Evolutionary conservation across 2,113 vertebrate genomes (phyloP).

Genomic region (Rhinogobius similis): DNA sequence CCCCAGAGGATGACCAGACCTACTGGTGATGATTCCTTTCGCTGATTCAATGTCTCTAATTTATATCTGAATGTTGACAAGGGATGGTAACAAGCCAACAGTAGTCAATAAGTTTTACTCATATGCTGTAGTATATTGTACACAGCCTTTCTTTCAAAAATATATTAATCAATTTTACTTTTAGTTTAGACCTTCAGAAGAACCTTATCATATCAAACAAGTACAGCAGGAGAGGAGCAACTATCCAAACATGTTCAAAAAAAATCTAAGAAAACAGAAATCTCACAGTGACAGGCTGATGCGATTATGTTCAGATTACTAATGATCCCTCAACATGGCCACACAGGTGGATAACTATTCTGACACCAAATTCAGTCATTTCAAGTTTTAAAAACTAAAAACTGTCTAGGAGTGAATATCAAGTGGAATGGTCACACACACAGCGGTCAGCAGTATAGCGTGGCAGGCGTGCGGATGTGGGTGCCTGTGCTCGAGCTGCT

Average conservation of each 20-base stretch:
- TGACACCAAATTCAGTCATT: neutral
- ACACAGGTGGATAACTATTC: neutral
- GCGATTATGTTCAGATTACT: constrained; percentile 2
- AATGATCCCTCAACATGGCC: constrained; percentile 10
- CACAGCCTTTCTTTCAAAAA: neutral
- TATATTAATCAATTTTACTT: neutral
- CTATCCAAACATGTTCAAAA: constrained; percentile 5
- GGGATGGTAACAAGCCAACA: too few relatives aligned
- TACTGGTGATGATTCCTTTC: too few relatives aligned
- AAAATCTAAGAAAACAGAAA: constrained; percentile 11
- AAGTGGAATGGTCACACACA: neutral
- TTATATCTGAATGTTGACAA: too few relatives aligned
- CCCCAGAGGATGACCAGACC: too few relatives aligned
- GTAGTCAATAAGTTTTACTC: neutral
- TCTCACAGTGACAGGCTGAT: neutral
- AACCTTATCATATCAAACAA: constrained; percentile 7
- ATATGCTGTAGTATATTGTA: neutral
- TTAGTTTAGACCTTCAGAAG: constrained; percentile 1
- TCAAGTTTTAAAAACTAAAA: neutral
- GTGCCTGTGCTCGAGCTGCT: constrained; percentile 35
- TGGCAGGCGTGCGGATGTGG: neutral
- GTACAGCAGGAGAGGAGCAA: constrained; percentile 7
- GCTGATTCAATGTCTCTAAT: too few relatives aligned
- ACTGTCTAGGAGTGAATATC: neutral
- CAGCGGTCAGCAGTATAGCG: neutral